Percentiles rank a stretch among this genome's conserved stretches.
Evolutionary conservation across 2,888 invertebrate genomes (phyloP).

Genomic region (Rhamnusium bicolor): DNA sequence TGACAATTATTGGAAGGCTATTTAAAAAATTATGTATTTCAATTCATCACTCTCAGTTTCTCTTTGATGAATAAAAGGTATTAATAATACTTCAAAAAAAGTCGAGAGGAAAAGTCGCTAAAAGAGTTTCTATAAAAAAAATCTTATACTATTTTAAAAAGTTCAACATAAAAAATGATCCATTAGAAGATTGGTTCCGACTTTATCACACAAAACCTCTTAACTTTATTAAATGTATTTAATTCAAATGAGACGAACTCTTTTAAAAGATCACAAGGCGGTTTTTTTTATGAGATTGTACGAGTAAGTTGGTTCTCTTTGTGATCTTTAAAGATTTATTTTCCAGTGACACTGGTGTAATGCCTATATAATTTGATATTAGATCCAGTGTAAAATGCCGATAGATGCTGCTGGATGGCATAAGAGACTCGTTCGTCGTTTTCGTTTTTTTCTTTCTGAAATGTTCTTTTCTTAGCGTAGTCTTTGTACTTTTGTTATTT

Average conservation of each 20-base stretch:
- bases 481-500: conserved; percentile 5
- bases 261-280: conserved; percentile 12
- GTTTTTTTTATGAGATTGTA: conserved; percentile 16
- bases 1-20: neutral
- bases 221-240: conserved; percentile 23
- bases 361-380: conserved; percentile 19
- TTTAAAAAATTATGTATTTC: neutral
- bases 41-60: neutral
- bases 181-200: conserved; percentile 29
- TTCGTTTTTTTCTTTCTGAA: conserved; percentile 1
- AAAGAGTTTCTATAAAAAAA: neutral
- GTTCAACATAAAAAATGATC: conserved; percentile 19
- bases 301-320: conserved; percentile 5
- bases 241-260: conserved; percentile 23
- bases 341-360: conserved; percentile 3
- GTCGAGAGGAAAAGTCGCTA: neutral
- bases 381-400: conserved; percentile 1
- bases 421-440: neutral
- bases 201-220: conserved; percentile 19
- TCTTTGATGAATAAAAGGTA: neutral
- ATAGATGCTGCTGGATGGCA: conserved; percentile 10
- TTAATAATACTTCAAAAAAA: neutral
- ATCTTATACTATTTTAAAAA: conserved; percentile 18
- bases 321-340: neutral
- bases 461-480: conserved; percentile 8